Evolutionary conservation across 1,140 invertebrate species (phyloP), one percentile per base, ranked within the genome.

Genomic region (Aplysia californica): DNA sequence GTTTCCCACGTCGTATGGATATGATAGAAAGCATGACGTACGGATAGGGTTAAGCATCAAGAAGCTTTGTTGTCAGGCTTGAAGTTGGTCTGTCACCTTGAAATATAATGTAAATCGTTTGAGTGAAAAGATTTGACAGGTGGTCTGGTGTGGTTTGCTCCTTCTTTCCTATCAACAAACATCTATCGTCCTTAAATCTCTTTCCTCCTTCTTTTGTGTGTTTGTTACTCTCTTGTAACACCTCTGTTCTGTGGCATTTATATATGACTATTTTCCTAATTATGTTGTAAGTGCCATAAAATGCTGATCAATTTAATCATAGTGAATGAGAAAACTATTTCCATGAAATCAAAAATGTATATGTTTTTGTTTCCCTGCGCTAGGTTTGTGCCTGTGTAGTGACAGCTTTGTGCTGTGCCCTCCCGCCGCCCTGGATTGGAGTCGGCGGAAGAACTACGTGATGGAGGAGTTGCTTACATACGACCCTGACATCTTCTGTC

Each of bases 361-460:
- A 21, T 23, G n/a, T 67, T 10, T 31, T 35, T 39, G 15, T 6
- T 41, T 29, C 82, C 81, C 76, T 76, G 88, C 91, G 44, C 69
- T 84, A 95, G 95, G 94, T 75, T 88, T 95, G 39, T 94, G 94
- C 31, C 90, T 92, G 82, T 91, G 92, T 77, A 93, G 93, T 79
- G 94, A 95, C 87, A 93, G 93, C 80, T 96, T 96, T 88, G 92
- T 94, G 2, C 88, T 91, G 41, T 95, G 94, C 87, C 94, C 94
- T 2, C 88, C 91, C 15, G 92, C 93, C 83, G 94, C 94, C 2
- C 86, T 96, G 36, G 91, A 93, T 41, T 95, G 94, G 94, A 90
- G 92, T 75, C 90, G 90, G 71, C 89, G 95, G 67, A 92, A 93
- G 83, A 93, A 92, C 86, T 90, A 93, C 33, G 92, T 96, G 39